These are phyloP conservation scores for Hesperia comma DNA, from an alignment of 2,888 invertebrate genomes.

Conservation along the genomic window DNA sequence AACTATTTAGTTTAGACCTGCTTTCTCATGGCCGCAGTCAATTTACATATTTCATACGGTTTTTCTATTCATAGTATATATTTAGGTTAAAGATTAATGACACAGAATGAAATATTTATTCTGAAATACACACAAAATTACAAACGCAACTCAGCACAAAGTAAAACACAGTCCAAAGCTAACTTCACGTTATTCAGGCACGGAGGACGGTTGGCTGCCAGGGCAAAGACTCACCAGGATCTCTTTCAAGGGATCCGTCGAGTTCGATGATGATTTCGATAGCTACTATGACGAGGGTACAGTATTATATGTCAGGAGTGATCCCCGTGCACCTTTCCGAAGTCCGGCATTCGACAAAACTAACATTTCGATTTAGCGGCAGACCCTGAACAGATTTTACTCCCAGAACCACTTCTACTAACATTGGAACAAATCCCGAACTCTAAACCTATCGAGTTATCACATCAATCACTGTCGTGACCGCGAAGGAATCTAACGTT, in stretches of 20 bases:
- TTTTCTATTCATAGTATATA: background rate
- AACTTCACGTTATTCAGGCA: conserved; percentile 76
- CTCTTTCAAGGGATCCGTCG: conserved; percentile 78
- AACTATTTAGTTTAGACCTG: background rate
- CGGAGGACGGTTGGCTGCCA: conserved; percentile 80
- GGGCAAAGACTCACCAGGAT: conserved; percentile 82
- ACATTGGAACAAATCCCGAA: conserved; percentile 37
- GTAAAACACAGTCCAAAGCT: conserved; percentile 63
- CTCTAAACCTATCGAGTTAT: conserved; percentile 31
- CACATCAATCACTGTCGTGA: conserved; percentile 25
- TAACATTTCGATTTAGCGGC: conserved; percentile 54
- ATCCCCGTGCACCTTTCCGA: conserved; percentile 65
- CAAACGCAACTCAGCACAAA: conserved; percentile 50
- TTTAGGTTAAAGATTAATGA: background rate
- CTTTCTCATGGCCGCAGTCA: conserved; percentile 7
- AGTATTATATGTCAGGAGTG: conserved; percentile 69
- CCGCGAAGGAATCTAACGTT: conserved; percentile 67
- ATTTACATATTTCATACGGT: background rate
- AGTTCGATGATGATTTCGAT: conserved; percentile 81
- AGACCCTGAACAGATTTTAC: conserved; percentile 36
- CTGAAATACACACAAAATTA: conserved; percentile 45
- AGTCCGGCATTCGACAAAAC: conserved; percentile 53
- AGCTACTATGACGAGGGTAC: conserved; percentile 79
- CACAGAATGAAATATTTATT: conserved; percentile 39
- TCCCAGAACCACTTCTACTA: conserved; percentile 28